These are phyloP conservation scores for Psittacula derbiana DNA, from an alignment of 2,797 vertebrate species.

Conservation along the genomic window DNA sequence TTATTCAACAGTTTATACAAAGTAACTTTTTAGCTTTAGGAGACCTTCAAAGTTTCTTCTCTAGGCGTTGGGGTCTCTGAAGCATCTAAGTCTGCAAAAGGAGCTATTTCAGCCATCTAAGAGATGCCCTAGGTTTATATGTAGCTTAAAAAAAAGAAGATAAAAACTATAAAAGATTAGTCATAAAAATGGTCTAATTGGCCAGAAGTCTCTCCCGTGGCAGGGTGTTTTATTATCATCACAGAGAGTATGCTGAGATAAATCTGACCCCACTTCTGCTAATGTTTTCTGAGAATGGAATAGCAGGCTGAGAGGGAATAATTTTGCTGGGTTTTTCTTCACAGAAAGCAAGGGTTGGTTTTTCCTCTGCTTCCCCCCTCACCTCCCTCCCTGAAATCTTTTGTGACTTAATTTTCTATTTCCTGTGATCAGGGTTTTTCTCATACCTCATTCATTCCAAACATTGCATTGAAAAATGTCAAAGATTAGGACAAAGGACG, in stretches of 20 bases:
- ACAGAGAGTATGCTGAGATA: slow-evolving; percentile 45
- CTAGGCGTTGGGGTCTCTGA: neutral
- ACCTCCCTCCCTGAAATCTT: slow-evolving; percentile 16
- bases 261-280: slow-evolving; percentile 37
- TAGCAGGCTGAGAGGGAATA: neutral
- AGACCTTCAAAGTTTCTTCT: slow-evolving; percentile 52
- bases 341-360: neutral
- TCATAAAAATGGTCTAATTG: slow-evolving; percentile 65
- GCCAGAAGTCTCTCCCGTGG: slow-evolving; percentile 58
- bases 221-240: slow-evolving; percentile 62
- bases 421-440: slow-evolving; percentile 54
- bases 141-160: neutral
- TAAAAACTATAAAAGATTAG: slow-evolving; percentile 29
- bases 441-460: slow-evolving; percentile 56
- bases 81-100: slow-evolving; percentile 35
- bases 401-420: slow-evolving; percentile 63
- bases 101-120: slow-evolving; percentile 40
- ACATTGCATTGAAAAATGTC: slow-evolving; percentile 35
- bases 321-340: slow-evolving; percentile 26
- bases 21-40: slow-evolving; percentile 37
- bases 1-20: slow-evolving; percentile 40
- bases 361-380: neutral
- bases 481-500: slow-evolving; percentile 45
- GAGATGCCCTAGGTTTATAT: slow-evolving; percentile 23
- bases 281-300: slow-evolving; percentile 52